These are phyloP conservation scores for Scytalopus superciliaris DNA, from an alignment of 2,113 vertebrate genomes.

Conservation along the genomic window DNA sequence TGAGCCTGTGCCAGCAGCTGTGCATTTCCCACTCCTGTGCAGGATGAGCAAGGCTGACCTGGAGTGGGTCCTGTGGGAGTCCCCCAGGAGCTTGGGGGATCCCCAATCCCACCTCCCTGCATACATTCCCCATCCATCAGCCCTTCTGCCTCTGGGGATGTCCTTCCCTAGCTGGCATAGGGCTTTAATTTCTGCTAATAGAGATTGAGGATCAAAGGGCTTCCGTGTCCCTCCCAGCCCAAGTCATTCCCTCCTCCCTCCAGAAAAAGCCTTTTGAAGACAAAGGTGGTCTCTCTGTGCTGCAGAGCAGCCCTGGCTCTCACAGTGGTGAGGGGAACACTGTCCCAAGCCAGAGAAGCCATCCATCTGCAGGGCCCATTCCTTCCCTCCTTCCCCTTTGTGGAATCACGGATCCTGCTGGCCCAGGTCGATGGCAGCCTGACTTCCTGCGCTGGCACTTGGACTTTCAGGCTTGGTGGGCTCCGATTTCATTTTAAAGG, in stretches of 20 bases:
- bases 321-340: not conserved
- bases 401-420: not conserved
- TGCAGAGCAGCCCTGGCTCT: not conserved
- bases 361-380: rapidly evolving
- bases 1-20: not conserved
- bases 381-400: not conserved
- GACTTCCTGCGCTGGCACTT: rapidly evolving
- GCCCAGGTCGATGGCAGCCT: not conserved
- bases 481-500: not conserved
- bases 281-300: not conserved
- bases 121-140: not conserved
- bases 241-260: not conserved
- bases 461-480: not conserved
- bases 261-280: not conserved
- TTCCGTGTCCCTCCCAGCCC: not conserved
- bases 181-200: not conserved
- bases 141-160: not conserved
- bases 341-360: rapidly evolving
- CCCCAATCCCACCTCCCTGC: not conserved
- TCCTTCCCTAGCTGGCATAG: not conserved
- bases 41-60: not conserved
- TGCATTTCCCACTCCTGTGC: not conserved
- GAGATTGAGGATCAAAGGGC: not conserved
- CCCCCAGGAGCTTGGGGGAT: not conserved
- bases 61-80: not conserved